Conservation (phyloP, 2,113 vertebrate species). For the Galeopterus variegatus region DNA sequence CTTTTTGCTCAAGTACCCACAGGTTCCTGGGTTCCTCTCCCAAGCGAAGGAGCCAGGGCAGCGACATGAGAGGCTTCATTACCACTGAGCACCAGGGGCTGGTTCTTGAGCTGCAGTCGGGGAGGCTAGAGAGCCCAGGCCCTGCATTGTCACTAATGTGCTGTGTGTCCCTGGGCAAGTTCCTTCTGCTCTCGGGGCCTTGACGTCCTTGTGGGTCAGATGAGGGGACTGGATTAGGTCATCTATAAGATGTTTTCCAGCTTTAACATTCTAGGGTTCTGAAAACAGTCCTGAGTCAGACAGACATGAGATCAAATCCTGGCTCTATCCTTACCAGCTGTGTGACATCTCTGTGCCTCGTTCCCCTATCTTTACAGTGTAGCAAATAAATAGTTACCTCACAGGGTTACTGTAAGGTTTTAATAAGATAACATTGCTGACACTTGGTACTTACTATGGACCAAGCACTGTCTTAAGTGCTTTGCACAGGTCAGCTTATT, state of each 20-base stretch:
- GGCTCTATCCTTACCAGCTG: not conserved
- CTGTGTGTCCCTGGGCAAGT: not conserved
- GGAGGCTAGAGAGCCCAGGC: not conserved
- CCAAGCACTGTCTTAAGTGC: not conserved
- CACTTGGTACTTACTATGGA: not conserved
- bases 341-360: not conserved
- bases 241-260: not conserved
- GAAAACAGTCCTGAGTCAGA: not conserved
- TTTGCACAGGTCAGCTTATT: not conserved
- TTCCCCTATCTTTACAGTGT: not conserved
- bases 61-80: not conserved
- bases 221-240: not conserved
- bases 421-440: not conserved
- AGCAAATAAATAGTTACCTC: not conserved
- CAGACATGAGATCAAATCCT: not conserved
- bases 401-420: not conserved
- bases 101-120: not conserved
- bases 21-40: not conserved
- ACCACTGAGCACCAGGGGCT: not conserved
- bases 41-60: not conserved
- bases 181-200: not conserved
- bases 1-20: not conserved
- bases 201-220: not conserved
- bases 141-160: not conserved
- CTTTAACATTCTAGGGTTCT: not conserved